Base-by-base conservation (phyloP, 2,113 vertebrate species). In the Solea senegalensis region DNA sequence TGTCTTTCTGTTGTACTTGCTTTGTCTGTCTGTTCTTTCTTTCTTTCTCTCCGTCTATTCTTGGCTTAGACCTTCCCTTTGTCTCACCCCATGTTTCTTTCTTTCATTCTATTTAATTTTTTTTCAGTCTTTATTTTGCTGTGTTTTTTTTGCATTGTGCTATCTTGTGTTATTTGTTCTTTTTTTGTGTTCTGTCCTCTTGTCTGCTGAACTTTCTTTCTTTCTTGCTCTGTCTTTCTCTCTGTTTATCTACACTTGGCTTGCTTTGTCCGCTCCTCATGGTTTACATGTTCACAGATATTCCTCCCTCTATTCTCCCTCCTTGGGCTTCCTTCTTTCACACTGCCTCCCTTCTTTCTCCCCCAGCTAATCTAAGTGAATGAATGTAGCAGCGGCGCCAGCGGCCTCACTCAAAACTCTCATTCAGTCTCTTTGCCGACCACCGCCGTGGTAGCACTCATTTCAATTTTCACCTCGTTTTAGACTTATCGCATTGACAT, bases 401-500 rank as follows among this genome's bases (percentile, higher is more conserved):
- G 72, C 10, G 10, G 64, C 67, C 64, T 49, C 64, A 7, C 53
- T 48, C 76, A 15, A 48, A 57, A 68, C 74, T 65, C 34, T 74
- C 50, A 64, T 86, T 82, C 80, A 58, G 60, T 79, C 76, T 76
- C 59, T 65, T 43, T 12, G 48, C 67, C 87, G 67, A 75, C 85
- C 86, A 78, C 78, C 67, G 12, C 67, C 61, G 63, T 45, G 55
- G 86, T 66, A 49, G 86, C 81, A 72, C 86, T 87, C 85, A 88
- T 90, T 89, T 88, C 81, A 89, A 89, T 89, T 90, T 90, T 87
- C 87, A 81, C 84, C 87, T 87, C 77, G 51, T 90, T 88, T 87
- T 63, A 79, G 87, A 83, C 86, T 90, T 90, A 90, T 90, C 86
- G 82, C 85, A 78, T 83, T 78, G 88, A 78, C 86, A 86, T 90